Evolutionary conservation across 2,888 invertebrate genomes (phyloP).

Genomic region (Vesta saturnalis): DNA sequence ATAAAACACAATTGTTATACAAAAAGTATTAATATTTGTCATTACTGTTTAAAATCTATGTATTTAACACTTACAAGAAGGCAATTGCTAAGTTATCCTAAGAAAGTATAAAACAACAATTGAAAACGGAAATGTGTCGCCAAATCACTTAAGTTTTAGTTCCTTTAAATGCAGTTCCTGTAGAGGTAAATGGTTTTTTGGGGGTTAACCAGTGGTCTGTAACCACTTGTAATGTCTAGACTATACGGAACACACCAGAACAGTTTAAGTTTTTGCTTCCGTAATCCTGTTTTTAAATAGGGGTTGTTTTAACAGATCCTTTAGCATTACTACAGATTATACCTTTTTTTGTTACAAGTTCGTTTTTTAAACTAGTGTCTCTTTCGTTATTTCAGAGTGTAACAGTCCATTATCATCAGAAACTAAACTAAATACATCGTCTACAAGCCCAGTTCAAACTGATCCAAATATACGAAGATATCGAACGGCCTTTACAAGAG

Average conservation of each 20-base stretch:
- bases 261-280: conserved; percentile 39
- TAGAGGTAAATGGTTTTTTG: neutral
- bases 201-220: conserved; percentile 28
- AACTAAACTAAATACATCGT: conserved; percentile 42
- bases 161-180: conserved; percentile 19
- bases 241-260: conserved; percentile 47
- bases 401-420: conserved; percentile 60
- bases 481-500: conserved; percentile 96
- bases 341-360: neutral
- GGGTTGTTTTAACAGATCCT: conserved; percentile 59
- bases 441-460: conserved; percentile 47
- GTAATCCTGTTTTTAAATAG: conserved; percentile 52
- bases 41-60: too few relatives aligned
- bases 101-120: too few relatives aligned
- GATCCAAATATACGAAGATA: conserved; percentile 86
- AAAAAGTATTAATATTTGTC: too few relatives aligned
- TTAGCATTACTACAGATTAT: too few relatives aligned
- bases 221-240: conserved; percentile 42
- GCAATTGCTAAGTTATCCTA: too few relatives aligned
- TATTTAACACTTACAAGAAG: too few relatives aligned
- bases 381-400: conserved; percentile 59
- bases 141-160: conserved; percentile 39
- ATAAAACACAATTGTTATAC: too few relatives aligned
- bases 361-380: neutral
- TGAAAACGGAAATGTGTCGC: conserved; percentile 49